Percentiles rank a stretch among this genome's conserved stretches.
Conservation (phyloP, 2,113 vertebrate species). For the Sigmodon hispidus region DNA sequence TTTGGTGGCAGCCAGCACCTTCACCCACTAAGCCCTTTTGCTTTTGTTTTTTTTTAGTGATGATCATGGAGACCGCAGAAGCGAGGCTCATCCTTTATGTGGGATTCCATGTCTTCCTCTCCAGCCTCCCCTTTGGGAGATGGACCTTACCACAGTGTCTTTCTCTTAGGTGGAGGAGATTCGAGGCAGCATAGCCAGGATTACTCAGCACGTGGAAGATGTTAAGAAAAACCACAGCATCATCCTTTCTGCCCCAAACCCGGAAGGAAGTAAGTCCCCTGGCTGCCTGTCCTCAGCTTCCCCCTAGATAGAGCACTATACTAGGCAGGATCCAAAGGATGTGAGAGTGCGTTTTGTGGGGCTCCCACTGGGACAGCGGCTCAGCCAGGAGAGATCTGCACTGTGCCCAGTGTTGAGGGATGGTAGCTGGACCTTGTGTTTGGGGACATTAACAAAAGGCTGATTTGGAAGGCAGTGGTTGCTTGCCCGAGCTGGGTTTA, state of each 20-base stretch:
- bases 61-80: fast-evolving
- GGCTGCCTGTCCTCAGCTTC: not conserved
- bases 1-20: not conserved
- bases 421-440: not conserved
- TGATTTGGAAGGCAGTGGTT: not conserved
- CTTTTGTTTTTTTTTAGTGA: not conserved
- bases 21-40: not conserved
- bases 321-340: fast-evolving
- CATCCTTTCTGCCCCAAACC: conserved; percentile 96
- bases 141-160: not conserved
- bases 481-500: not conserved
- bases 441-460: not conserved
- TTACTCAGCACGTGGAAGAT: conserved; percentile 92
- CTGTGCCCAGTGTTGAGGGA: not conserved
- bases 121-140: not conserved
- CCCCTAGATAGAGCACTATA: fast-evolving
- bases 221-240: conserved; percentile 96
- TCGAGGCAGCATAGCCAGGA: conserved; percentile 89
- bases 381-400: fast-evolving
- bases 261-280: conserved; percentile 92
- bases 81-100: not conserved
- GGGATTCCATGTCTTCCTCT: not conserved
- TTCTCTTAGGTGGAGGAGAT: conserved; percentile 93
- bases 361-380: fast-evolving
- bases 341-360: fast-evolving